These are phyloP conservation scores for Biston betularia DNA, from an alignment of 2,888 invertebrate genomes.

Conservation along the genomic window DNA sequence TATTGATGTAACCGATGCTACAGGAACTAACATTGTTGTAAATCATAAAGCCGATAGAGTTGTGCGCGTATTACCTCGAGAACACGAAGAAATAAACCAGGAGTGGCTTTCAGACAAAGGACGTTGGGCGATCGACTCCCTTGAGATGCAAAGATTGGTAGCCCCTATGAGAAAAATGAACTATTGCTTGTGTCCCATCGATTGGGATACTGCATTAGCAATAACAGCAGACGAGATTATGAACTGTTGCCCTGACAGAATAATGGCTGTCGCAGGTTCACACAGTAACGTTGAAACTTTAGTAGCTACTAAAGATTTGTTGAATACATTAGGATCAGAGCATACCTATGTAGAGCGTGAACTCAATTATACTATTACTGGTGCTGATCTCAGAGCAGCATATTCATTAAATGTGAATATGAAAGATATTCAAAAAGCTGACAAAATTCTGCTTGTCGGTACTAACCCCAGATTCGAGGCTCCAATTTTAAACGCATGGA, in stretches of 20 bases:
- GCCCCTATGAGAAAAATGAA: conserved; percentile 94
- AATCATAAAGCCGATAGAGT: conserved; percentile 71
- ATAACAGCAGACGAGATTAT: conserved; percentile 88
- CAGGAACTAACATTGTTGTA: conserved; percentile 74
- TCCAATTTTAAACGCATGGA: conserved; percentile 96
- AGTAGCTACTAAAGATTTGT: conserved; percentile 73
- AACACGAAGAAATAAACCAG: conserved; percentile 90
- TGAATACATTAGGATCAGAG: conserved; percentile 72
- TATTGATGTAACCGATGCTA: conserved; percentile 78
- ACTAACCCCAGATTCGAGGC: conserved; percentile 99
- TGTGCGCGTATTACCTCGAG: conserved; percentile 72
- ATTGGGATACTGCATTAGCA: conserved; percentile 97
- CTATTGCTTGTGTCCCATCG: conserved; percentile 91
- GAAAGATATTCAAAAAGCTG: conserved; percentile 91
- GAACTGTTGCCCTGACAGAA: conserved; percentile 85
- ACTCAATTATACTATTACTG: conserved; percentile 54
- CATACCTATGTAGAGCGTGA: conserved; percentile 68
- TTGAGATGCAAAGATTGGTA: conserved; percentile 97
- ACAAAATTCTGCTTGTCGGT: conserved; percentile 96
- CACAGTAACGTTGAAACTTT: conserved; percentile 75
- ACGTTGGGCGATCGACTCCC: conserved; percentile 98
- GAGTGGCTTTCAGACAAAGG: conserved; percentile 99
- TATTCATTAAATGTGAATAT: conserved; percentile 86
- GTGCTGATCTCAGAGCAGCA: conserved; percentile 66
- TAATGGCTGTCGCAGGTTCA: conserved; percentile 74